Evolutionary conservation across 2,888 invertebrate species (phyloP).

Genomic region (Sinhomidia bicolor): DNA sequence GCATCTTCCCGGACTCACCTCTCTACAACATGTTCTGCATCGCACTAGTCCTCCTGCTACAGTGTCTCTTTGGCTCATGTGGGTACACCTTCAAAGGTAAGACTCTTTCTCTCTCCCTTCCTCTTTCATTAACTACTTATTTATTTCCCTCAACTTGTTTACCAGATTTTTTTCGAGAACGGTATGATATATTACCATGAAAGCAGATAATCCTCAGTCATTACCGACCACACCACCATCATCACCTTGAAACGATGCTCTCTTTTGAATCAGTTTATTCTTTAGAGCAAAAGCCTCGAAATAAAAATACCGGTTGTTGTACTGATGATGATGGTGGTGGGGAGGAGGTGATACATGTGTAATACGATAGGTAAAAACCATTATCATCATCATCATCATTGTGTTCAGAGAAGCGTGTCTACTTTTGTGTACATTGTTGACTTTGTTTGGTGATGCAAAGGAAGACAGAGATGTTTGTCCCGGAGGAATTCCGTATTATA

Average conservation of each 20-base stretch:
- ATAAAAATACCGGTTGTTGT: conserved; percentile 6
- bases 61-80: conserved; percentile 80
- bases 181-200: not conserved
- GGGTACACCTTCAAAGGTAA: conserved; percentile 81
- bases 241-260: not conserved
- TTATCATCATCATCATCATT: conserved; percentile 4
- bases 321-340: not conserved
- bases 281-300: not conserved
- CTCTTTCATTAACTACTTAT: too few species aligned
- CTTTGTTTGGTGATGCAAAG: not conserved
- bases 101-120: not conserved
- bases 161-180: not conserved
- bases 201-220: not conserved
- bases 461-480: not conserved
- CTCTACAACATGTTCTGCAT: conserved; percentile 80
- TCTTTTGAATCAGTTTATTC: not conserved
- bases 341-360: conserved; percentile 24
- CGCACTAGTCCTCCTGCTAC: conserved; percentile 80
- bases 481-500: not conserved
- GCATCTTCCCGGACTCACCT: conserved; percentile 80
- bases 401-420: not conserved
- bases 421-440: not conserved
- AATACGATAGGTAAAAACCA: conserved; percentile 27
- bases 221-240: not conserved
- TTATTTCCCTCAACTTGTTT: not conserved